A percentile compares a stretch with the other conserved stretches of the same genome.
Conservation (phyloP, 2,113 vertebrate species). For the Bos javanicus region DNA sequence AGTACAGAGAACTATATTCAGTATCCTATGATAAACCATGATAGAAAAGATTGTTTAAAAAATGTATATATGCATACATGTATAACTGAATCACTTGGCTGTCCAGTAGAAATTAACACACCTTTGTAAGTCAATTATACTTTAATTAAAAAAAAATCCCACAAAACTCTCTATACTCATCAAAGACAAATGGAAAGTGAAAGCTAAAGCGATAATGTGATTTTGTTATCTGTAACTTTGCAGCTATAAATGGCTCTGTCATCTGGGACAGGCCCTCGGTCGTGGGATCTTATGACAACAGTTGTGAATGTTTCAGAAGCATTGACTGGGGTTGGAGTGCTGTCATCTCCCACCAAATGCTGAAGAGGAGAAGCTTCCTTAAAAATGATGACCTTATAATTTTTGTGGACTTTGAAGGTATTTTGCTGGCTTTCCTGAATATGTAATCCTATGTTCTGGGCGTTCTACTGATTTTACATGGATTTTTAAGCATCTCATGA, state of each 20-base stretch:
- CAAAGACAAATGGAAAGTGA: not conserved
- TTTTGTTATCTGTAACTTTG: not conserved
- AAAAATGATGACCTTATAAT: constrained; percentile 91
- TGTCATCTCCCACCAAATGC: constrained; percentile 86
- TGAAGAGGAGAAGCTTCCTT: constrained; percentile 85
- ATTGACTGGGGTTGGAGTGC: constrained; percentile 79
- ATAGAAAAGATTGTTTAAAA: not conserved
- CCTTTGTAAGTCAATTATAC: not conserved
- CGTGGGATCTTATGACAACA: constrained; percentile 75
- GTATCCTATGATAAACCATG: not conserved
- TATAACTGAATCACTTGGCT: not conserved
- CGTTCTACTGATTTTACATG: not conserved
- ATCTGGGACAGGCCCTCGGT: constrained; percentile 86
- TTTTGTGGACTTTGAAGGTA: constrained; percentile 89
- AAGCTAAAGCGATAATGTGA: not conserved
- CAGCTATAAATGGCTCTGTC: constrained; percentile 60
- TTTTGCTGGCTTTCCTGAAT: not conserved
- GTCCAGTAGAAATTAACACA: not conserved
- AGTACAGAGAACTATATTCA: not conserved
- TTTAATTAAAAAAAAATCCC: not conserved
- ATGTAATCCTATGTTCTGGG: not conserved
- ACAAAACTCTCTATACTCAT: not conserved
- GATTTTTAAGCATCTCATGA: not conserved
- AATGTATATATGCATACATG: not conserved
- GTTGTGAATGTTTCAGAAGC: constrained; percentile 80